A percentile compares a stretch with the other conserved stretches of the same genome.
These are phyloP conservation scores for Rhynchomys soricoides DNA, from an alignment of 2,113 vertebrate species.

Conservation along the genomic window DNA sequence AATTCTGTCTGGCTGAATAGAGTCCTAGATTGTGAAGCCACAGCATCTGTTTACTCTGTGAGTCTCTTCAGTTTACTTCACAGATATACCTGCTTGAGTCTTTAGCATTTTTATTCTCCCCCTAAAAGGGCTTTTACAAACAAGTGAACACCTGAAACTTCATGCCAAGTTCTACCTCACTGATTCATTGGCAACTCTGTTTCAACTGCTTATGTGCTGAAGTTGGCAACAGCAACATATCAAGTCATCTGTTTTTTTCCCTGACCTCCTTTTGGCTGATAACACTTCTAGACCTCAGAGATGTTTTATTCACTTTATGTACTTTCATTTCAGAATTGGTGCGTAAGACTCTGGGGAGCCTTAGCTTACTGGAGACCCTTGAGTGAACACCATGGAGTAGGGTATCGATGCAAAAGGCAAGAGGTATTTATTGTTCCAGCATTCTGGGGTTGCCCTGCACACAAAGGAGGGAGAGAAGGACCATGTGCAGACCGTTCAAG, in stretches of 20 bases:
- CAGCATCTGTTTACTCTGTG: background rate
- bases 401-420: too few relatives aligned
- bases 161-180: background rate
- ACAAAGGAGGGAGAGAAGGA: too few relatives aligned
- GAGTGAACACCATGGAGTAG: too few relatives aligned
- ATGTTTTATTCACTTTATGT: background rate
- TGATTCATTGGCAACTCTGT: background rate
- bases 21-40: background rate
- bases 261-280: background rate
- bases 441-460: too few relatives aligned
- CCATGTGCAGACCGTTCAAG: too few relatives aligned
- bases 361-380: too few relatives aligned
- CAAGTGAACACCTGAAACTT: background rate
- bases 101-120: background rate
- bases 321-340: constrained; percentile 39
- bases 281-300: background rate
- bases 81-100: background rate
- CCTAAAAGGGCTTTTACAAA: background rate
- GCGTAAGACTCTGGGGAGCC: too few relatives aligned
- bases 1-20: background rate
- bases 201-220: constrained; percentile 21
- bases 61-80: background rate
- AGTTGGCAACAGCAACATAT: background rate
- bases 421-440: too few relatives aligned
- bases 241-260: background rate